Conservation (phyloP, 2,888 invertebrate species). For the Oscheius sp. region DNA sequence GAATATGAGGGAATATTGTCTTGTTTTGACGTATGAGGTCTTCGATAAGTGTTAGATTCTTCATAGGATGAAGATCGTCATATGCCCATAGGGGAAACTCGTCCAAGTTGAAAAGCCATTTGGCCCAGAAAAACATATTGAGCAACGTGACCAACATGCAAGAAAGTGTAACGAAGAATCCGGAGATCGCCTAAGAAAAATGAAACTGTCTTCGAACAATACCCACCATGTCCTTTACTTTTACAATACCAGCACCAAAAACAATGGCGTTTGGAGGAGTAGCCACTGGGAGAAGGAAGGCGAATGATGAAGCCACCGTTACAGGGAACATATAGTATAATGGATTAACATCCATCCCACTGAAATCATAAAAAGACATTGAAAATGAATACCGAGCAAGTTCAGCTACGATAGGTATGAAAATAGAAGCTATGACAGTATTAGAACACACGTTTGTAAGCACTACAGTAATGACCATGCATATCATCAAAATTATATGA, state of each 20-base stretch:
- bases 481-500: conserved; percentile 79
- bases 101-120: conserved; percentile 45
- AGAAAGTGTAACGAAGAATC: conserved; percentile 49
- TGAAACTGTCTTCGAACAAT: background rate
- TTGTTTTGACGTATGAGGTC: conserved; percentile 18
- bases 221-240: conserved; percentile 56
- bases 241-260: conserved; percentile 51
- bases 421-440: conserved; percentile 84
- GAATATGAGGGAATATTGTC: conserved; percentile 20
- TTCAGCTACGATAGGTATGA: conserved; percentile 79
- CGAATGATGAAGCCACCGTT: conserved; percentile 70
- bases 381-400: conserved; percentile 41
- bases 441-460: conserved; percentile 90
- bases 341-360: conserved; percentile 65
- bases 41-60: conserved; percentile 28
- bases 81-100: conserved; percentile 55
- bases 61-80: conserved; percentile 30
- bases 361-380: conserved; percentile 24
- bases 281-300: conserved; percentile 79
- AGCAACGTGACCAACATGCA: conserved; percentile 43
- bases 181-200: conserved; percentile 41
- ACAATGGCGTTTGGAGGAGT: conserved; percentile 88
- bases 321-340: conserved; percentile 71
- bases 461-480: conserved; percentile 82
- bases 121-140: conserved; percentile 48